Percentiles rank a stretch among this genome's conserved stretches.
phyloP scores from a whole-genome alignment of 2,797 vertebrate genomes.

The Sibirionetta formosa region DNA sequence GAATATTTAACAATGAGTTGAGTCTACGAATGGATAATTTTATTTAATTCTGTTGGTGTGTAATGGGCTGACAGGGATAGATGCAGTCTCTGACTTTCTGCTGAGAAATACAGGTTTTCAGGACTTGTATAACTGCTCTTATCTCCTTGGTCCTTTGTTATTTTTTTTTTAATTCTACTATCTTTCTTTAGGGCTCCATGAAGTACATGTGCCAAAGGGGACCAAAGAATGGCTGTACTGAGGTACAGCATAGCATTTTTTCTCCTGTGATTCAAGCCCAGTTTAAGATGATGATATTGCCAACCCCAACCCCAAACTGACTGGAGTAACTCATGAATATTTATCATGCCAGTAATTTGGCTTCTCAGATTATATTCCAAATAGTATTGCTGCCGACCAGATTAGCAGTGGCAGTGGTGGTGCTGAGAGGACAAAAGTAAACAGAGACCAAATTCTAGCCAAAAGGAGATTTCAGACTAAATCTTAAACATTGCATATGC shows the following conservation, averaged over 20 bases:
- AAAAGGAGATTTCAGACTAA: background rate
- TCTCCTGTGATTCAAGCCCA: background rate
- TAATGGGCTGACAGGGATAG: background rate
- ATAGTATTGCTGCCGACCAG: background rate
- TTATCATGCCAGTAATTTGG: slow-evolving; percentile 9
- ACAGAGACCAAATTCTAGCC: background rate
- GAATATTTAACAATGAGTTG: background rate
- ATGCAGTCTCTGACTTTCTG: background rate
- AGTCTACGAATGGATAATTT: background rate
- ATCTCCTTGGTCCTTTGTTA: background rate
- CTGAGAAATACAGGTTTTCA: background rate
- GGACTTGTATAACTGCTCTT: background rate
- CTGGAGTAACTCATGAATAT: slow-evolving; percentile 23
- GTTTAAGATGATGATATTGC: slow-evolving; percentile 12
- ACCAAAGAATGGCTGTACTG: background rate
- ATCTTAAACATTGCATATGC: background rate
- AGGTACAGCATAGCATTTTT: background rate
- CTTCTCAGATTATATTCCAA: background rate
- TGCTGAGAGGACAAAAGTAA: background rate
- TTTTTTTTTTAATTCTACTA: background rate
- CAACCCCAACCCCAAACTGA: slow-evolving; percentile 22
- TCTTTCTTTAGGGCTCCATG: background rate
- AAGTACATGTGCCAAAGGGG: background rate
- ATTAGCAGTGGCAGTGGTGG: background rate
- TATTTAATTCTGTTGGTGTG: background rate